These are phyloP conservation scores for Erethizon dorsatum DNA, from an alignment of 2,797 vertebrate genomes.

Conservation along the genomic window DNA sequence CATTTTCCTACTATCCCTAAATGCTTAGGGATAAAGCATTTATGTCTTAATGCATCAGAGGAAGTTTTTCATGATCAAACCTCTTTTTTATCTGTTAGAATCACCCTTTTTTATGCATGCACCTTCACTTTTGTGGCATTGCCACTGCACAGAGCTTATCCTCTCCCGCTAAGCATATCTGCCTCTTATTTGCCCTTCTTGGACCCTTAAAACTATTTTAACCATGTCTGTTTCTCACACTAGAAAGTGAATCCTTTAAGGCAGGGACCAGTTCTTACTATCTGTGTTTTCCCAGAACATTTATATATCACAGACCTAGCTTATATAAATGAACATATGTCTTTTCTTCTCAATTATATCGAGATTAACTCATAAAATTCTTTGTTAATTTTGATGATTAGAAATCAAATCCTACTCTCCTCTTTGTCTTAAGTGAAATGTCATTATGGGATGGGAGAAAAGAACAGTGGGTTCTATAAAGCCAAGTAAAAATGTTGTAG, in stretches of 20 bases:
- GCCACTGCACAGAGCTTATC: background rate
- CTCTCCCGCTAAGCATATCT: rapidly evolving
- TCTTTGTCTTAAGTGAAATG: constrained; percentile 65
- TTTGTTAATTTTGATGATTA: constrained; percentile 67
- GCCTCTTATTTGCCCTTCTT: background rate
- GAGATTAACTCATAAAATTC: constrained; percentile 19
- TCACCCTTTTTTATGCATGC: background rate
- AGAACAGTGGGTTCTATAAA: constrained; percentile 65
- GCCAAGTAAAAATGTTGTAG: constrained; percentile 50
- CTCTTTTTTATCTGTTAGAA: background rate
- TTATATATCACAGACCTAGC: constrained; percentile 48
- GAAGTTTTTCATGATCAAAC: background rate
- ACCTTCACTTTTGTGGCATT: background rate
- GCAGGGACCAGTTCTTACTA: background rate
- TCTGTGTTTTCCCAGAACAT: background rate
- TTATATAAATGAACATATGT: constrained; percentile 39
- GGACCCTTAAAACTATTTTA: background rate
- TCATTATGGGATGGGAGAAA: constrained; percentile 32
- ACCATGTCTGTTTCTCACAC: background rate
- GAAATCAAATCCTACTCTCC: constrained; percentile 38
- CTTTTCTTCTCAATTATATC: constrained; percentile 66
- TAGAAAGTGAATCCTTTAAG: background rate
- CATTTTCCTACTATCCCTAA: background rate
- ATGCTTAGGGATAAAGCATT: background rate
- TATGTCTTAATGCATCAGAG: background rate